Evolutionary conservation across 1,140 invertebrate genomes (phyloP).

Genomic region (Phenacoccus solenopsis): DNA sequence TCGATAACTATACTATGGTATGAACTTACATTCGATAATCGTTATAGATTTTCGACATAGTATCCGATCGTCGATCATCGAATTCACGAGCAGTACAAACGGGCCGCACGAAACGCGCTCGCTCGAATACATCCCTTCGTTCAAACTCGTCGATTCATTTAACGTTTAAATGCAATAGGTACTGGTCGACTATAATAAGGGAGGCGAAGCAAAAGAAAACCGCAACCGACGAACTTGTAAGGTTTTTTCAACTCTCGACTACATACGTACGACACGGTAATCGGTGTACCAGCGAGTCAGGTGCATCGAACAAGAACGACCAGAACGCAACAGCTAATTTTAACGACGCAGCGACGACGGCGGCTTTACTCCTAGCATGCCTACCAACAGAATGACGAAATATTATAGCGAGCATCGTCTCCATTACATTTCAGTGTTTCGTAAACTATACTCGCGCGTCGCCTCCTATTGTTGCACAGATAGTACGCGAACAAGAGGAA

Average conservation of each 20-base stretch:
- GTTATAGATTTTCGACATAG: constrained; percentile 8
- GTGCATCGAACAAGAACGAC: constrained; percentile 8
- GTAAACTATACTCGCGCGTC: too few species aligned
- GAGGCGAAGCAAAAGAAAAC: background rate
- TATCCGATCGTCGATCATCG: background rate
- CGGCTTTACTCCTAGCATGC: background rate
- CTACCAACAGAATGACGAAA: too few species aligned
- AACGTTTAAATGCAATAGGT: background rate
- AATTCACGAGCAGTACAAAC: background rate
- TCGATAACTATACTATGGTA: too few species aligned
- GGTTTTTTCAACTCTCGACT: background rate
- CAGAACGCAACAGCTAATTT: background rate
- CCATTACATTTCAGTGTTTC: too few species aligned
- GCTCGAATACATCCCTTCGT: background rate
- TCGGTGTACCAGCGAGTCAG: background rate
- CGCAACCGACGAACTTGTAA: background rate
- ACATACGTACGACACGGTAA: background rate
- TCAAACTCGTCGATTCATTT: background rate
- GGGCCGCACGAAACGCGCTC: background rate
- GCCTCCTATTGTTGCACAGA: too few species aligned
- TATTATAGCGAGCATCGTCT: too few species aligned
- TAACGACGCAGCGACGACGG: too few species aligned
- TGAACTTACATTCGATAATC: background rate
- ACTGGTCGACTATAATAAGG: background rate
- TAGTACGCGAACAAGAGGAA: too few species aligned